Base-by-base conservation (phyloP, 2,797 vertebrate genomes). In the Pygocentrus nattereri region DNA sequence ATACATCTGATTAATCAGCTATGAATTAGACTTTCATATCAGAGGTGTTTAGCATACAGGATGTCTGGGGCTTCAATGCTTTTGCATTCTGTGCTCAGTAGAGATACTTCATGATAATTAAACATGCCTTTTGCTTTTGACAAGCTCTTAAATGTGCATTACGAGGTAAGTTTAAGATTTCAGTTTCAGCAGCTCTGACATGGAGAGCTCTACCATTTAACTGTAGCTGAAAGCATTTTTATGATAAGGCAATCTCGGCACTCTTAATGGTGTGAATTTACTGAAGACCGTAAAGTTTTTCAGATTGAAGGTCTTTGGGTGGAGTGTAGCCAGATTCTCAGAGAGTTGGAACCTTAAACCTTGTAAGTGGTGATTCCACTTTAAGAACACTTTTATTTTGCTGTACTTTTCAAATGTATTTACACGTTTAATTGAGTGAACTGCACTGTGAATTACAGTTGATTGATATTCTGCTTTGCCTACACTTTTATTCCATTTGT, bases 21-120 rank as follows among this genome's bases (percentile, higher is more conserved):
- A 44, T 76, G 41, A 59, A 76, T 80, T 84, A 61, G 59, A 54
- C 80, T 69, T 79, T 69, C 2, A 23, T 18, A 72, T 38, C 38
- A 58, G 38, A 71, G 49, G 49, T 65, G 58, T 38, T 31, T 67
- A 80, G 69, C 67, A 13, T 61, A 50, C 44, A 70, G 19, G n/a
- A 74, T 73, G 23, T 74, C 5, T 18, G 62, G 56, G 44, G 71
- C 11, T 56, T 73, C 21, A 81, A 27, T 69, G 47, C 65, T 41
- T 70, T 70, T 15, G 21, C 34, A 13, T 54, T 52, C 5, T 67
- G 3, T 27, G 5, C 69, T 1, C 30, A 31, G 4, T 21, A 58
- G 52, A 47, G n/a, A 56, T 47, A 65, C 65, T 38, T 52, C 3
- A 54, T 27, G 18, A 44, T 56, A 49, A 68, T 34, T 68, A 49